These are phyloP conservation scores for Pelmatolapia mariae DNA, from an alignment of 2,113 vertebrate species.

Conservation along the genomic window DNA sequence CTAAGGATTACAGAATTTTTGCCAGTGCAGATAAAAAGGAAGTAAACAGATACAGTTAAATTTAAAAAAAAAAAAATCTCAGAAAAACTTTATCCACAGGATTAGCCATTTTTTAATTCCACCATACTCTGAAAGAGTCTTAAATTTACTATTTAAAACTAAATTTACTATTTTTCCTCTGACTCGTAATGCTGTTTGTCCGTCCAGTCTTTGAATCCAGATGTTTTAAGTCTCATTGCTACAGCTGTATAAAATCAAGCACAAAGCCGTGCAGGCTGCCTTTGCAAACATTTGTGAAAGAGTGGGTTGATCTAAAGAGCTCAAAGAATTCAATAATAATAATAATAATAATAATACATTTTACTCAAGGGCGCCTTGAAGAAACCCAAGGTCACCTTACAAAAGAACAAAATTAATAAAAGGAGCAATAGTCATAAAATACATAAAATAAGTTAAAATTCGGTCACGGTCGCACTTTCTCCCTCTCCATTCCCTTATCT, in stretches of 20 bases:
- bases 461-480: background rate
- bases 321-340: background rate
- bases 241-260: background rate
- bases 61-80: rapidly evolving
- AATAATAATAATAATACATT: background rate
- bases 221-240: background rate
- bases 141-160: background rate
- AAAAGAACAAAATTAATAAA: background rate
- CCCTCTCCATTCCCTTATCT: rapidly evolving
- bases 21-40: background rate
- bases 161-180: background rate
- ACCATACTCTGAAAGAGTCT: background rate
- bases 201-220: background rate
- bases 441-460: rapidly evolving
- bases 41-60: background rate
- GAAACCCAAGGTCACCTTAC: background rate
- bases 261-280: background rate
- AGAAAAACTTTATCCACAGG: background rate
- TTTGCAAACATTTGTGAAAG: background rate
- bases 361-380: background rate
- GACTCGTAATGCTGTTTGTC: background rate
- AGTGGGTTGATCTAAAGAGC: background rate
- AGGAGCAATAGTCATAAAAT: background rate
- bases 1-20: background rate
- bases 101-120: background rate